phyloP scores from a whole-genome alignment of 2,113 vertebrate species.

The Fregata magnificens region DNA sequence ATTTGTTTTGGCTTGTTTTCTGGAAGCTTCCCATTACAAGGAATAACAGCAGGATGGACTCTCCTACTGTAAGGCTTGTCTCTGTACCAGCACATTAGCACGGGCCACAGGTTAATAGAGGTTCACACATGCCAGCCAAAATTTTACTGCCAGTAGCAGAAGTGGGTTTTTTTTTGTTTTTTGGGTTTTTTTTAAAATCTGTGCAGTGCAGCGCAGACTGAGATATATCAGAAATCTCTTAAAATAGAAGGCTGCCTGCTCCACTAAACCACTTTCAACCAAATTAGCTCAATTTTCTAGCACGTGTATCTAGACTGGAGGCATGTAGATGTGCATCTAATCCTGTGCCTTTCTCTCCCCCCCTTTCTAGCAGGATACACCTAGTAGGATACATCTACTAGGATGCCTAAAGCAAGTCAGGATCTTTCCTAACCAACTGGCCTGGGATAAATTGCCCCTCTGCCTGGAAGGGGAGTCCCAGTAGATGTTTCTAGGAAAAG shows the following conservation, averaged over 20 bases:
- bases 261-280: background rate
- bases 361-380: background rate
- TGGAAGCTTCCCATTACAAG: constrained; percentile 16
- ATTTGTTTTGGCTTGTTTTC: constrained; percentile 23
- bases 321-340: background rate
- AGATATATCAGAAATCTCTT: background rate
- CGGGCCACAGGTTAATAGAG: background rate
- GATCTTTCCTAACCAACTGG: background rate
- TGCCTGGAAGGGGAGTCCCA: background rate
- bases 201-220: background rate
- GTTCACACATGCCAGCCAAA: background rate
- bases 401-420: background rate
- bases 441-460: background rate
- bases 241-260: background rate
- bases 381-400: background rate
- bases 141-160: background rate
- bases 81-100: background rate
- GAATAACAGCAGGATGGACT: constrained; percentile 43
- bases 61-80: background rate
- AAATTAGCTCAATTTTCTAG: background rate
- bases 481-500: background rate
- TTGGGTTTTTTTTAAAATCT: background rate
- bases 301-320: accelerated
- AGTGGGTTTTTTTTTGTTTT: background rate
- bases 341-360: background rate